These are phyloP conservation scores for Scrobipalpa costella DNA, from an alignment of 2,888 invertebrate species.

Conservation along the genomic window DNA sequence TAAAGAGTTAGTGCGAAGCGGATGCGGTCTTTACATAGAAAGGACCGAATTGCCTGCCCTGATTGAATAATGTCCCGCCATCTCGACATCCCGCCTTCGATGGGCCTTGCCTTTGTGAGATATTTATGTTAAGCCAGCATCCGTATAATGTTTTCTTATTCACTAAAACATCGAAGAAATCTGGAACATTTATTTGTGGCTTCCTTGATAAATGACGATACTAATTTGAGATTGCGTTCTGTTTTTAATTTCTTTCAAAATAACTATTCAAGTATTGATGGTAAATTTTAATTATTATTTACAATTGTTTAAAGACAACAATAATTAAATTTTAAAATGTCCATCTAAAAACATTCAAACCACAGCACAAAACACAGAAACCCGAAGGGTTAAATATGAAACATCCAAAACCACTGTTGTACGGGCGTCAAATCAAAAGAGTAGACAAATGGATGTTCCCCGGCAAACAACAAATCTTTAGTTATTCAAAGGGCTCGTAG, in stretches of 20 bases:
- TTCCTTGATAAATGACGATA: too few species aligned
- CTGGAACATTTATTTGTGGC: neutral
- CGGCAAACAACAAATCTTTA: slow-evolving; percentile 33
- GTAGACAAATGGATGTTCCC: slow-evolving; percentile 33
- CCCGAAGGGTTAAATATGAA: neutral
- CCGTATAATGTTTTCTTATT: slow-evolving; percentile 29
- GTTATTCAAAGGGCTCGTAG: slow-evolving; percentile 46
- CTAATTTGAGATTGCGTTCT: too few species aligned
- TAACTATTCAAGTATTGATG: too few species aligned
- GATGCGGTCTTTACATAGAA: slow-evolving; percentile 74
- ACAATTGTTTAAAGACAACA: too few species aligned
- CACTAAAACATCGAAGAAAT: slow-evolving; percentile 13
- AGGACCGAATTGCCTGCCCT: slow-evolving; percentile 69
- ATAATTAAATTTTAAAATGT: too few species aligned
- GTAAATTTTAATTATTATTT: too few species aligned
- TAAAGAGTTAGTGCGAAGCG: slow-evolving; percentile 31
- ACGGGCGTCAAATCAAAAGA: slow-evolving; percentile 22
- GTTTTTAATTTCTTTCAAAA: too few species aligned
- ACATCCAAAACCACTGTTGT: neutral
- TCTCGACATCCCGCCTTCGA: slow-evolving; percentile 45
- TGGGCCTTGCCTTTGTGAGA: slow-evolving; percentile 56
- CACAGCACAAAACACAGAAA: too few species aligned
- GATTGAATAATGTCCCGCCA: slow-evolving; percentile 74
- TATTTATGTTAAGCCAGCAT: slow-evolving; percentile 48
- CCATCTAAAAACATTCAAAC: too few species aligned